Evolutionary conservation across 2,797 vertebrate species (phyloP).

Genomic region (Morus bassanus): DNA sequence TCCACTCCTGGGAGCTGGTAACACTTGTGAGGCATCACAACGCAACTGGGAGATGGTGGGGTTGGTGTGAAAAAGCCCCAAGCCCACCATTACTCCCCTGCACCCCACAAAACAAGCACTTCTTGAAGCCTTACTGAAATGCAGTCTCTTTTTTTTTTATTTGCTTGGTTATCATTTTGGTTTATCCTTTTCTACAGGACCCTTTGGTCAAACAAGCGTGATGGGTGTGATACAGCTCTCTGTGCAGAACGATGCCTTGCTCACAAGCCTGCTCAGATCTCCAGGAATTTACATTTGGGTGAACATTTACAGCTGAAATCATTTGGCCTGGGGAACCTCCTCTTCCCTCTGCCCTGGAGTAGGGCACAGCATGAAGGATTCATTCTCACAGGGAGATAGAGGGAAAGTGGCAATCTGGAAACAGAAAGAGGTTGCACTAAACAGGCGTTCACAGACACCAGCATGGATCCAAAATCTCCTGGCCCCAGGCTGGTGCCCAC

Average conservation of each 20-base stretch:
- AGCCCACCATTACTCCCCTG: accelerated
- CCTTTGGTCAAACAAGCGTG: neutral
- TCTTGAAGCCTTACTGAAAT: neutral
- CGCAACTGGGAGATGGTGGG: neutral
- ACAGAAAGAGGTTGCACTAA: neutral
- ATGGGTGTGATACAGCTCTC: too few species aligned
- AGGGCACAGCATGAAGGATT: neutral
- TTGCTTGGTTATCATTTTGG: neutral
- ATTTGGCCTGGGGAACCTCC: neutral
- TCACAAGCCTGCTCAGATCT: neutral
- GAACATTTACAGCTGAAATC: neutral
- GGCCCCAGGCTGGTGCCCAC: neutral
- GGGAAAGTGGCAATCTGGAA: neutral
- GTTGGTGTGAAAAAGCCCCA: neutral
- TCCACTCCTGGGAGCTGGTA: neutral
- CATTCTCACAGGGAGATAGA: neutral
- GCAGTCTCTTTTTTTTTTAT: neutral
- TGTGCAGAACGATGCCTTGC: neutral
- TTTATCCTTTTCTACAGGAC: neutral
- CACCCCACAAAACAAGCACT: accelerated
- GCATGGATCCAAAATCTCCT: neutral
- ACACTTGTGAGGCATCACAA: accelerated
- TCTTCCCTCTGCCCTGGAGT: neutral
- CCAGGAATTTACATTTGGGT: too few species aligned
- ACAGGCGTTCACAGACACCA: accelerated